These are phyloP conservation scores for Atta texana DNA, from an alignment of 1,140 invertebrate species.

Conservation along the genomic window DNA sequence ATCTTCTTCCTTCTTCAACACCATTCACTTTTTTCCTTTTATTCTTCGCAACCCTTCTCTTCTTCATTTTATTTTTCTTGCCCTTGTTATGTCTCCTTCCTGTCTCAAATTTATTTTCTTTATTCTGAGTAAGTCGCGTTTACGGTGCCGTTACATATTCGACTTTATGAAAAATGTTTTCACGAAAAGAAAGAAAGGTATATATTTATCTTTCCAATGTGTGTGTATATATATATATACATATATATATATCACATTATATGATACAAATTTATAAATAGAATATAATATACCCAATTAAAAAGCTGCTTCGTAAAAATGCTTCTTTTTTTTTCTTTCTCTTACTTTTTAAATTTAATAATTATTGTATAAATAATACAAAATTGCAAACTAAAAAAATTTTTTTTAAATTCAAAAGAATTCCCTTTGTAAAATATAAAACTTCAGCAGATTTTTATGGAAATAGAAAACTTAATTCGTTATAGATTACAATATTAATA, in stretches of 20 bases:
- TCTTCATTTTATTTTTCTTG: background rate
- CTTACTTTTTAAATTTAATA: slow-evolving; percentile 12
- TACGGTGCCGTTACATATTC: slow-evolving; percentile 22
- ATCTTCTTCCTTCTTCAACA: slow-evolving; percentile 58
- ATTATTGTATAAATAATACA: background rate
- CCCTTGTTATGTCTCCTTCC: slow-evolving; percentile 32
- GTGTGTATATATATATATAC: background rate
- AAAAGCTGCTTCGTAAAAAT: background rate
- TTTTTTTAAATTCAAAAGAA: too few relatives aligned
- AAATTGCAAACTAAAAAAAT: background rate
- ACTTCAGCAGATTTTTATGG: slow-evolving; percentile 38
- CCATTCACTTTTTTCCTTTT: slow-evolving; percentile 4
- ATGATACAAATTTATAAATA: background rate
- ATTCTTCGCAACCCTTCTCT: background rate
- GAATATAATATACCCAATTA: background rate
- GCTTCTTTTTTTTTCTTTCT: background rate
- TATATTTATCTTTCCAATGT: background rate
- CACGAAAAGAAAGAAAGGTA: background rate
- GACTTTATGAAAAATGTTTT: slow-evolving; percentile 31
- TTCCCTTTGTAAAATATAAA: background rate
- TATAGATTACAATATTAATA: slow-evolving; percentile 60
- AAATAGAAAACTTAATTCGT: slow-evolving; percentile 70
- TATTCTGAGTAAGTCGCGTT: slow-evolving; percentile 26
- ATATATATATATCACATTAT: too few relatives aligned
- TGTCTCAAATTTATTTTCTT: slow-evolving; percentile 59